These are phyloP conservation scores for Hipposideros larvatus DNA, from an alignment of 2,797 vertebrate species.

Conservation along the genomic window DNA sequence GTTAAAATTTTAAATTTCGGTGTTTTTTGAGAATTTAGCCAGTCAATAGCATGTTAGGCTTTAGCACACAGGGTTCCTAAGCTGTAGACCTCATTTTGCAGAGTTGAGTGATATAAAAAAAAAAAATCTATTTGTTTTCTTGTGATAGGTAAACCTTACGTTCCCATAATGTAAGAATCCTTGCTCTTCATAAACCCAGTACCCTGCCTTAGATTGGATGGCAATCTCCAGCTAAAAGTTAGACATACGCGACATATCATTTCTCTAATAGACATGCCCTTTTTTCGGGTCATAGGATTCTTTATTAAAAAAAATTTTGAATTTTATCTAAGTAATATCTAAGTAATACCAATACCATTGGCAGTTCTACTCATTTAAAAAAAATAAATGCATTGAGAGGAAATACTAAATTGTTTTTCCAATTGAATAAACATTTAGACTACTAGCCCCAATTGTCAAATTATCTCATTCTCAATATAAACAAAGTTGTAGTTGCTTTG, in stretches of 20 bases:
- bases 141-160: background rate
- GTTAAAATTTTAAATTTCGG: background rate
- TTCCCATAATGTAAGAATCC: conserved; percentile 7
- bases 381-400: background rate
- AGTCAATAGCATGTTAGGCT: background rate
- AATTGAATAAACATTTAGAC: conserved; percentile 9
- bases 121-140: background rate
- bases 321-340: background rate
- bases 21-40: conserved; percentile 26
- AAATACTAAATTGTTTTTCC: background rate
- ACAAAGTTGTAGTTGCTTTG: conserved; percentile 53
- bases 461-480: conserved; percentile 38
- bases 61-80: background rate
- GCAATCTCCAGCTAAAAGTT: background rate
- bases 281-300: background rate
- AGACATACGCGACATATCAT: background rate
- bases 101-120: background rate
- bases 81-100: background rate
- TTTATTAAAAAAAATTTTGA: conserved; percentile 20
- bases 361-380: background rate
- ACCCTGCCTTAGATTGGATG: background rate
- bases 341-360: background rate
- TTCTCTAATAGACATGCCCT: background rate
- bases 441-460: background rate
- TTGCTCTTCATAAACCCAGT: background rate